Evolutionary conservation across 2,113 vertebrate genomes (phyloP).

Genomic region (Phalacrocorax aristotelis): DNA sequence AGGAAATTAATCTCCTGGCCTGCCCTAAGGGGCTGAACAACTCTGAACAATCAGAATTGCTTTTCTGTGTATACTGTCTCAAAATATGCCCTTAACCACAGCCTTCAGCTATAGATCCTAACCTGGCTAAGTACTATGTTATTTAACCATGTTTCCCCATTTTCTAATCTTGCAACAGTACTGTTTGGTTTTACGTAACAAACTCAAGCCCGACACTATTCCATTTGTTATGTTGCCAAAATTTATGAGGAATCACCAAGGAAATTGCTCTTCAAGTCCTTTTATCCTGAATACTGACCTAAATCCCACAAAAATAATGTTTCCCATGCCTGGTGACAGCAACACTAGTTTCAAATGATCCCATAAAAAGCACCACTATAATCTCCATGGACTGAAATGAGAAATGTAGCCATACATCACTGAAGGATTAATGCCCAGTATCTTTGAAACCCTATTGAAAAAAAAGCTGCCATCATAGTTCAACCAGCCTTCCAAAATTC

Average conservation of each 20-base stretch:
- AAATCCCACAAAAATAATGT: neutral
- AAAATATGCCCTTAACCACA: neutral
- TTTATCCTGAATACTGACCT: neutral
- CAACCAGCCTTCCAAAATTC: neutral
- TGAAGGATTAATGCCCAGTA: neutral
- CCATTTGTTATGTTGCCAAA: neutral
- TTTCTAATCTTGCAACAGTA: neutral
- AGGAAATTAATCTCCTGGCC: neutral
- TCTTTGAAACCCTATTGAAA: neutral
- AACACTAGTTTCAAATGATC: neutral
- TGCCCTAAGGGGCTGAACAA: neutral
- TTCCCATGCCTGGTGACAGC: neutral
- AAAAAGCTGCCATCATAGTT: neutral
- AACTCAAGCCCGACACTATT: neutral
- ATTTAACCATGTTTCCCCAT: neutral
- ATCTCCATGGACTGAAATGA: neutral
- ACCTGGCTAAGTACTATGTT: neutral
- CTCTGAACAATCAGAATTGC: neutral
- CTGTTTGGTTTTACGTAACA: neutral
- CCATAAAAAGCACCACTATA: neutral
- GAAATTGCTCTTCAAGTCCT: neutral
- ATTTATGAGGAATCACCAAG: neutral
- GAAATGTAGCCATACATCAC: neutral
- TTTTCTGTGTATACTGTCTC: neutral
- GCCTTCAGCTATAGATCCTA: neutral